Evolutionary conservation across 2,888 invertebrate species (phyloP), one percentile per base, ranked within the genome.

Genomic region (Leucozona laternaria): DNA sequence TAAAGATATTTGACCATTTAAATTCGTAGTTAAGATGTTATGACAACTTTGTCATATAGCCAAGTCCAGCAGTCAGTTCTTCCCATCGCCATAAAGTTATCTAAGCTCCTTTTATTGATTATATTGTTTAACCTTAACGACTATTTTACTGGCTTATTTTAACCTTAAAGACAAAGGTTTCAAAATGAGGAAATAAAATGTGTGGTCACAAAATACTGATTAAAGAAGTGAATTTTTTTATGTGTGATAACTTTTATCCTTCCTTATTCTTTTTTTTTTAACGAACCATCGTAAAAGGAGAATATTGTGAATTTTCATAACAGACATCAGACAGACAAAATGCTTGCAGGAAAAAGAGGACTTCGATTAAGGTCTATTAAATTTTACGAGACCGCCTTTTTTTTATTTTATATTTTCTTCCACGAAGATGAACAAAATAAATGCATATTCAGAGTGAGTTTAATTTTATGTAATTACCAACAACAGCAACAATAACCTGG

Each of bases 361-460:
- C 77, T 85, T 77, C 72, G 80, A 73, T 85, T 77, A 85, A 77
- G 66, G 77, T 72, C 76, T 77, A 85, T 85, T 77, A 85, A 85
- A 68, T 73, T 83, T 78, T 73, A 83, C 62, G 68, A 50, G 31
- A 22, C 53, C 55, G 71, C 34, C 34, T 37, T 72, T 66, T 70
- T 68, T 64, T 6, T 34, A 15, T 68, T 15, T 25, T 50, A 34
- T 40, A 43, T 40, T 20, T 53, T n/a, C n/a, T n/a, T n/a, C n/a
- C 22, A 25, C 17, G 28, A 40, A 20, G 4, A 45, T 25, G 28
- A 53, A 31, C 34, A 22, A 55, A 62, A 58, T 45, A 45, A 71
- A 66, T 77, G 55, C 31, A 84, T 57, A 79, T 62, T 66, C 66
- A 68, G 20, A 73, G 50, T n/a, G 37, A 45, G 58, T 64, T 80